Percentiles rank a stretch among this genome's conserved stretches.
phyloP scores from a whole-genome alignment of 2,888 invertebrate genomes.

The Hesperia comma region DNA sequence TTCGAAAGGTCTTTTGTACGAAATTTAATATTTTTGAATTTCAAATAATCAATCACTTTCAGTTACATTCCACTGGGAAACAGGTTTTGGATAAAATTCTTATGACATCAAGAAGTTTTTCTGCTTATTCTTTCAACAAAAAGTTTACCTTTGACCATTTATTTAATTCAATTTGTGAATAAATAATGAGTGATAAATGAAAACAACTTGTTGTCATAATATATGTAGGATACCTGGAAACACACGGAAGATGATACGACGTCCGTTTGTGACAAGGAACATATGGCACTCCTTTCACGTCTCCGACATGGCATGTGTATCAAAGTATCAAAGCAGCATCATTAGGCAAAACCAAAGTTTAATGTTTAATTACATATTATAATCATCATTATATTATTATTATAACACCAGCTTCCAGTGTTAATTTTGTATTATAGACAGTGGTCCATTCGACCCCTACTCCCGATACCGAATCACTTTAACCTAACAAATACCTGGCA shows the following conservation, averaged over 20 bases:
- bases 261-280: slow-evolving; percentile 59
- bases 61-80: slow-evolving; percentile 56
- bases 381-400: not conserved
- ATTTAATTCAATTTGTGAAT: too few species aligned
- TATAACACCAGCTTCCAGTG: not conserved
- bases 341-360: slow-evolving; percentile 8
- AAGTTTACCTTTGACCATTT: not conserved
- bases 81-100: slow-evolving; percentile 49
- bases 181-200: not conserved
- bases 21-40: slow-evolving; percentile 18
- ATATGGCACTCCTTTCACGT: slow-evolving; percentile 58
- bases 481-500: slow-evolving; percentile 80
- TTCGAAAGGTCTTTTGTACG: not conserved
- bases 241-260: slow-evolving; percentile 75
- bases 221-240: slow-evolving; percentile 76
- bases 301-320: slow-evolving; percentile 51
- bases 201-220: slow-evolving; percentile 66
- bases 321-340: slow-evolving; percentile 7
- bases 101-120: slow-evolving; percentile 45
- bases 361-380: not conserved
- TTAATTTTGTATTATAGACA: not conserved
- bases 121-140: not conserved
- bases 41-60: slow-evolving; percentile 53
- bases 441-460: slow-evolving; percentile 21
- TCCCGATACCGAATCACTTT: slow-evolving; percentile 41